A percentile compares a stretch with the other conserved stretches of the same genome.
Conservation (phyloP, 2,888 invertebrate genomes). For the Corbicula japonica region DNA sequence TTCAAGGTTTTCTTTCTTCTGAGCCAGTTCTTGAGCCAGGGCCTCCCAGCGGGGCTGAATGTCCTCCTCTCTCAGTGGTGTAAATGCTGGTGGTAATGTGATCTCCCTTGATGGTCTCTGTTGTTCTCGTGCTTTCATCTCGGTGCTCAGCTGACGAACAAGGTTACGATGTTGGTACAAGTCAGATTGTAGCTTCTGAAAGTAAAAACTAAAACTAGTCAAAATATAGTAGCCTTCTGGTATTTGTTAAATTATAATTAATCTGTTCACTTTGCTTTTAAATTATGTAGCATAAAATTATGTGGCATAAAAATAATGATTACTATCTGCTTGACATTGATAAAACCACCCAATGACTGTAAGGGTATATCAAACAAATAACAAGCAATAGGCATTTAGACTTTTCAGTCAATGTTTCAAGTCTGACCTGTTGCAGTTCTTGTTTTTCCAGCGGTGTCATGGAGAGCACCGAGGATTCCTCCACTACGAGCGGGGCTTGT, state of each 20-base stretch:
- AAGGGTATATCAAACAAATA: background rate
- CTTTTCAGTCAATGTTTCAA: background rate
- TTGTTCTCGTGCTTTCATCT: slow-evolving; percentile 54
- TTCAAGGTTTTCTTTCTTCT: slow-evolving; percentile 77
- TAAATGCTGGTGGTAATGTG: slow-evolving; percentile 29
- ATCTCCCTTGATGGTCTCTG: slow-evolving; percentile 38
- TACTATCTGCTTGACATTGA: background rate
- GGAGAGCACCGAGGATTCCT: slow-evolving; percentile 40
- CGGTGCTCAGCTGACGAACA: slow-evolving; percentile 70
- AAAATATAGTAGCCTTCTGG: background rate
- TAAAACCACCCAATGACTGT: background rate
- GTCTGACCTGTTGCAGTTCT: slow-evolving; percentile 74
- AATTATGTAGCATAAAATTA: background rate
- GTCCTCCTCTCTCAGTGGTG: slow-evolving; percentile 68
- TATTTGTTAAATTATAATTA: background rate
- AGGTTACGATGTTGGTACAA: slow-evolving; percentile 76
- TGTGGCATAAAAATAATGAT: background rate
- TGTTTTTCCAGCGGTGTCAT: slow-evolving; percentile 69
- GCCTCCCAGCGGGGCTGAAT: slow-evolving; percentile 77
- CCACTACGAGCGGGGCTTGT: slow-evolving; percentile 55
- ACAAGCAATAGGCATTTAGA: background rate
- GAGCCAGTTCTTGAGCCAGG: slow-evolving; percentile 73
- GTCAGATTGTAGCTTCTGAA: slow-evolving; percentile 77
- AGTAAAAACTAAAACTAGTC: background rate
- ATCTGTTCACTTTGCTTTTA: background rate